Base-by-base conservation (phyloP, 2,888 invertebrate genomes). In the Rugalucina vietnamica region DNA sequence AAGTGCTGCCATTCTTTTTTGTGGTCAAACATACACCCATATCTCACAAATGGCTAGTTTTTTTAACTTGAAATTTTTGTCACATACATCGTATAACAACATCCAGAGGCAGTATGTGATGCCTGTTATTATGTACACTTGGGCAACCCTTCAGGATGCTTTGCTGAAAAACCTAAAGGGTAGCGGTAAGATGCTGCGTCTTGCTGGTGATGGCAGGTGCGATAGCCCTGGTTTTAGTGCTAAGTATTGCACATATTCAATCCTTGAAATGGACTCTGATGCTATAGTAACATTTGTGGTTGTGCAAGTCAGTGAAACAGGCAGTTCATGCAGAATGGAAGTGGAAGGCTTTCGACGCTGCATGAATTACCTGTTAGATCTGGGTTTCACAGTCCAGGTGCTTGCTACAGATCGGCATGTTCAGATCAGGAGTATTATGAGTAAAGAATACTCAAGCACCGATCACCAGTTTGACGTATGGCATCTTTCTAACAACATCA, bases 391-490 rank as follows among this genome's bases (percentile, higher is more conserved):
- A 50, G 77, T 85, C n/a, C 24, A 32, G 34, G 57, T 77, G 0
- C 24, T 82, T 29, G 85, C 82, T 18, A 82, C 85, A 65, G 85
- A 82, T 70, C 34, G 85, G 18, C 82, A 82, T 77, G 77, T 82
- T 24, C 78, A 81, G n/a, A 84, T 84, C 5, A 39, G 78, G 36
- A 79, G 76, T 60, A 10, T 69, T 14, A 60, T 84, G 72, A 65
- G 21, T 18, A 81, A 78, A 29, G 27, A 78, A 24, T 73, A 37
- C 43, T n/a, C 50, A 5, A 29, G 76, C 5, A 73, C 69, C 21
- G 32, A 74, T 21, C 84, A 84, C 49, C 84, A 84, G 29, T 84
- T 85, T 81, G 81, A 82, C 70, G 82, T 82, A 14, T 85, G 82
- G 85, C 85, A 85, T 70, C 34, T 82, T 12, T 71, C 79, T 1